Evolutionary conservation across 2,797 vertebrate species (phyloP), one percentile per base, ranked within the genome.

Genomic region (Ceyx erithaca): DNA sequence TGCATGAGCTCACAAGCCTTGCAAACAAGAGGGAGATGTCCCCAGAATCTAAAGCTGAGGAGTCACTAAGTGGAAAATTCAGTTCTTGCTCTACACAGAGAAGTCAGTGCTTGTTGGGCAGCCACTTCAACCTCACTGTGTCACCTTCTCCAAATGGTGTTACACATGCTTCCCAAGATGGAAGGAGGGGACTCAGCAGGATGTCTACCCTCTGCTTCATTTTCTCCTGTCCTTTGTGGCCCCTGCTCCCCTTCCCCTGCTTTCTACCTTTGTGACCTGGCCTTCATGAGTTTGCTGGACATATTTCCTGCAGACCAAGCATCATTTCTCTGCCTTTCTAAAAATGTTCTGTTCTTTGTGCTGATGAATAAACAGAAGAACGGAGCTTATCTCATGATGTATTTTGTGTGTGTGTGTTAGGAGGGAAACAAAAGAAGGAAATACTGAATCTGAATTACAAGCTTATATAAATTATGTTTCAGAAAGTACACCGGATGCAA

Each of bases 351-450:
- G 12, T 80, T 89, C 62, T 90, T 92, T 96, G 79, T 94, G 76
- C 31, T 92, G 57, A 48, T 69, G 41, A 80, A 73, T 80, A 93
- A 94, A 88, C 78, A 90, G 71, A 93, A 81, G 83, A 92, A 66
- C 51, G 51, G 55, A 71, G 43, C 58, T 71, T 77, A 57, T 58
- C 46, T 66, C 54, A 7, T 80, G 16, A 37, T 66, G 19, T 40
- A 11, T n/a, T 54, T 51, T 51, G 48, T 51, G 17, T 54, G 13
- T 12, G 10, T 70, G 43, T 72, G 28, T 69, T 84, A 43, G 30
- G 37, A 89, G 59, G 20, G 73, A 84, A 92, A 89, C 87, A 88
- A 90, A 92, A 71, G 80, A 88, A 96, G 94, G 90, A 94, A 94
- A 82, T 45, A 70, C 79, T 89, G 66, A 71, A 48, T 73, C 79